Evolutionary conservation across 1,140 invertebrate species (phyloP), one percentile per base, ranked within the genome.

Genomic region (Drosophila seguyi): DNA sequence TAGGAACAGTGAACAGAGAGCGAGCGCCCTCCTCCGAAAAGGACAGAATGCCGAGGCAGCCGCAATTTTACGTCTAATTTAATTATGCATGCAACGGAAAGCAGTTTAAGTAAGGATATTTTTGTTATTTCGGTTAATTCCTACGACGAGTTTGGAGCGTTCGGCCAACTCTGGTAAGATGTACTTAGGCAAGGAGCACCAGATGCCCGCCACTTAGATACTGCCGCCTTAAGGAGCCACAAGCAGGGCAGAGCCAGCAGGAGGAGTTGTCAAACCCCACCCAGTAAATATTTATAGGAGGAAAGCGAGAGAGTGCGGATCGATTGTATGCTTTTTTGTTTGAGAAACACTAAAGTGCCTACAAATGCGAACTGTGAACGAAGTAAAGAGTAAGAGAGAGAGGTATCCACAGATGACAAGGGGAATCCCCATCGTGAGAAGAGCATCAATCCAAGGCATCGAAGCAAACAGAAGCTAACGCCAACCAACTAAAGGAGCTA

Each of bases 321-420:
- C 29, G 34, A 48, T 68, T 75, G 74, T 75, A 55, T 39, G 60
- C 83, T 88, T 87, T 87, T 88, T 73, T 66, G 84, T 87, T 85
- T 84, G 59, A 79, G 71, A 86, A 88, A 88, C 83, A 87, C 76
- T 69, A 55, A 87, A 87, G 83, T 86, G 83, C 83, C 83, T 86
- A 71, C 39, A 87, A 85, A 71, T 61, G 53, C 72, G 74, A 76
- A 76, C 72, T 75, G 74, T 75, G 72, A 65, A 65, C 39, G 48
- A n/a, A 42, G 48, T 48, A 10, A 45, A 13, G 38, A 29, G 16
- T 22, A 52, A 13, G 3, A 25, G 14, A 16, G 14, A 27, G 60
- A 61, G 27, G 4, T 34, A 44, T n/a, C 52, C 22, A 34, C 47
- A 39, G 53, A 52, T 42, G 39, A 66, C 57, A 61, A 45, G 48